These are phyloP conservation scores for Hypercompe scribonia DNA, from an alignment of 2,888 invertebrate genomes.

Conservation along the genomic window DNA sequence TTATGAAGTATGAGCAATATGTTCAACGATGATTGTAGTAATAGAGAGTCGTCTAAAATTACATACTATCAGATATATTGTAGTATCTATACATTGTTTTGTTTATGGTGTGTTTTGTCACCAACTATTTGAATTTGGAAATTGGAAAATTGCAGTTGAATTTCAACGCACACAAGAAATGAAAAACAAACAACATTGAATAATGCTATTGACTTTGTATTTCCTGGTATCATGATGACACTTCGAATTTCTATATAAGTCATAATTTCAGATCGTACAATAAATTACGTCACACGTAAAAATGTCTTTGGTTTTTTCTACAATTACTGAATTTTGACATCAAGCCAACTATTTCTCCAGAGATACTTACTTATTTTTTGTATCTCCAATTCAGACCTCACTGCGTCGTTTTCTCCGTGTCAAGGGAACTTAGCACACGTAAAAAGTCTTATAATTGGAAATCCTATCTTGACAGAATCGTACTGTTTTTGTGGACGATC, in stretches of 20 bases:
- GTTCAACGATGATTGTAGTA: too few species aligned
- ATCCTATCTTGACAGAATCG: background rate
- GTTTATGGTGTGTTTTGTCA: too few species aligned
- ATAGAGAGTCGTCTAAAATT: too few species aligned
- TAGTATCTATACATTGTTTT: too few species aligned
- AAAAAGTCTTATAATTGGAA: conserved; percentile 4
- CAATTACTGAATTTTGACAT: background rate
- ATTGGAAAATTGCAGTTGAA: too few species aligned
- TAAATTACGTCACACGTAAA: background rate
- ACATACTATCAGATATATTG: too few species aligned
- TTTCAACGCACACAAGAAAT: too few species aligned
- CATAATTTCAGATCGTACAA: background rate
- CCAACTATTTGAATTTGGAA: too few species aligned
- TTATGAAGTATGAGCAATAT: too few species aligned
- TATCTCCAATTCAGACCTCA: background rate
- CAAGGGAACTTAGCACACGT: background rate
- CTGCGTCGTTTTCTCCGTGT: background rate
- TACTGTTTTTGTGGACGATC: conserved; percentile 13
- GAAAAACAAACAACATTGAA: too few species aligned
- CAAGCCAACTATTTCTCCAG: background rate
- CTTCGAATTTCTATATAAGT: background rate
- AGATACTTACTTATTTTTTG: background rate
- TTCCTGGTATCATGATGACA: too few species aligned
- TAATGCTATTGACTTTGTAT: too few species aligned
- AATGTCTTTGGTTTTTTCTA: background rate